A percentile compares a stretch with the other conserved stretches of the same genome.
Conservation (phyloP, 2,113 vertebrate species). For the Macrotus californicus region DNA sequence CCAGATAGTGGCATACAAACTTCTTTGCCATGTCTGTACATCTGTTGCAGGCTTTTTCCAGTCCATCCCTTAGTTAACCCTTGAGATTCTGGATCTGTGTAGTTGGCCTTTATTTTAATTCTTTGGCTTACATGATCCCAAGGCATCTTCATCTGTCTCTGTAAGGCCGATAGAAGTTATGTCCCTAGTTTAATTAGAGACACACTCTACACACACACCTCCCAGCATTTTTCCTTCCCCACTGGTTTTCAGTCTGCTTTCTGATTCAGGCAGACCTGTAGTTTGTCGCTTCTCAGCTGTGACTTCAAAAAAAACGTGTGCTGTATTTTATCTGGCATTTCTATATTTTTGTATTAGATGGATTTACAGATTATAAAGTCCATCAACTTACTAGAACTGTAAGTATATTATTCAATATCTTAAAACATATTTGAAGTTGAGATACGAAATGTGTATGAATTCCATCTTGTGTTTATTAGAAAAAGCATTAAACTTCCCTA, state of each 20-base stretch:
- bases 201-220: accelerated
- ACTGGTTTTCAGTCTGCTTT: not conserved
- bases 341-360: not conserved
- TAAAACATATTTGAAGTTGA: not conserved
- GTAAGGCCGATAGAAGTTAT: not conserved
- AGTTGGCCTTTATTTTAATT: not conserved
- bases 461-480: constrained; percentile 9
- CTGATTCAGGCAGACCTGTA: not conserved
- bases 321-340: not conserved
- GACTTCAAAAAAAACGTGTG: not conserved
- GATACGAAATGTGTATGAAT: not conserved
- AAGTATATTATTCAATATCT: not conserved
- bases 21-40: not conserved
- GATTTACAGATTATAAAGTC: not conserved
- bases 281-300: not conserved
- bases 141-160: not conserved
- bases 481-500: not conserved
- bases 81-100: not conserved
- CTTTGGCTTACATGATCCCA: not conserved
- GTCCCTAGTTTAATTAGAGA: not conserved
- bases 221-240: not conserved
- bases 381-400: not conserved
- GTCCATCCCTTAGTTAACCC: not conserved
- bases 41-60: not conserved
- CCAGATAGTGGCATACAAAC: not conserved